phyloP scores from a whole-genome alignment of 2,113 vertebrate species.

The Antennarius striatus region DNA sequence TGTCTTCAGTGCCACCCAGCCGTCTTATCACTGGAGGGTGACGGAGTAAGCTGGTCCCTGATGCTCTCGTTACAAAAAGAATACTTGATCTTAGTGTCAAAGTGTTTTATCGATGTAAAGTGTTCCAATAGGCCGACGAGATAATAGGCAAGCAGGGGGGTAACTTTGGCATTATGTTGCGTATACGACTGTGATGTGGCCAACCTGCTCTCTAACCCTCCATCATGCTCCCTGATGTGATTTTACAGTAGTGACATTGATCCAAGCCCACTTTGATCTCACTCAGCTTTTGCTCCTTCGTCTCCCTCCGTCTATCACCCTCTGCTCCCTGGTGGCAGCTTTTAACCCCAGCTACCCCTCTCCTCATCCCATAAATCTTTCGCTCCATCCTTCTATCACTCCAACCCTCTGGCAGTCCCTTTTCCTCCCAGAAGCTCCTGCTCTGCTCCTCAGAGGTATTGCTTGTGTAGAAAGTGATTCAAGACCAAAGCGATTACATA shows the following conservation, averaged over 20 bases:
- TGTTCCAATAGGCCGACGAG: slow-evolving; percentile 42
- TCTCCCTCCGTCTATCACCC: slow-evolving; percentile 40
- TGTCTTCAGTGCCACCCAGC: too few species aligned
- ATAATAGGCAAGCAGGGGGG: slow-evolving; percentile 50
- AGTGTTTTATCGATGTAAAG: slow-evolving; percentile 62
- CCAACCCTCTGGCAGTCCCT: slow-evolving; percentile 18
- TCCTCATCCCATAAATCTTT: slow-evolving; percentile 58
- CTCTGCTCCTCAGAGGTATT: slow-evolving; percentile 38
- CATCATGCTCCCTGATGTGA: slow-evolving; percentile 57
- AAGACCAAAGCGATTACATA: slow-evolving; percentile 11
- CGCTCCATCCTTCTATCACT: slow-evolving; percentile 34
- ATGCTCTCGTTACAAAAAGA: slow-evolving; percentile 48
- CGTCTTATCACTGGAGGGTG: slow-evolving; percentile 18
- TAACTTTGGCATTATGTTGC: slow-evolving; percentile 60
- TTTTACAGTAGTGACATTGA: slow-evolving; percentile 75
- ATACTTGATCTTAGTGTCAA: slow-evolving; percentile 53
- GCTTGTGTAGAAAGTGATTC: slow-evolving; percentile 29
- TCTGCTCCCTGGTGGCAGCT: slow-evolving; percentile 62
- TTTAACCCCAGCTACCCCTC: slow-evolving; percentile 64
- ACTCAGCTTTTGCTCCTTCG: slow-evolving; percentile 63
- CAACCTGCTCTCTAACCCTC: slow-evolving; percentile 31
- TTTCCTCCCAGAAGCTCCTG: slow-evolving; percentile 29
- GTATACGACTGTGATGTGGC: slow-evolving; percentile 52
- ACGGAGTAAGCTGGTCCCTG: slow-evolving; percentile 28
- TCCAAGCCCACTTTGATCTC: slow-evolving; percentile 73